A percentile compares a stretch with the other conserved stretches of the same genome.
These are phyloP conservation scores for Haliaeetus leucogaster DNA, from an alignment of 2,113 vertebrate species.

Conservation along the genomic window DNA sequence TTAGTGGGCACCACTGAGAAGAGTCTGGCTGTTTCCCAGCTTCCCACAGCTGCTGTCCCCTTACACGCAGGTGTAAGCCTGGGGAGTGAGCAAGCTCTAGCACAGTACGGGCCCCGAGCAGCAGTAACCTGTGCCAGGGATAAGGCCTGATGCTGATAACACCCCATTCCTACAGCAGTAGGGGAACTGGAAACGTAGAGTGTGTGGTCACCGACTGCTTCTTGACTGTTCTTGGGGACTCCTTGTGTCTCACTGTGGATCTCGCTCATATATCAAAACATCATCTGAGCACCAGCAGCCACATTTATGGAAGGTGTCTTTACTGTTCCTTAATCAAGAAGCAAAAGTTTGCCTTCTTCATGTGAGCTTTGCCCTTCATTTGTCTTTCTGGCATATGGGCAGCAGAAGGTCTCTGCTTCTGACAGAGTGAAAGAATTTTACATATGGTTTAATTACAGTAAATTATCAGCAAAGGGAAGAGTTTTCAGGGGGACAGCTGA, in stretches of 20 bases:
- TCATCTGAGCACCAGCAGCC: neutral
- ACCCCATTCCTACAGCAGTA: neutral
- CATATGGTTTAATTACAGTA: slow-evolving; percentile 57
- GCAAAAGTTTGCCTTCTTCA: neutral
- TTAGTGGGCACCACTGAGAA: neutral
- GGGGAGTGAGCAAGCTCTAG: neutral
- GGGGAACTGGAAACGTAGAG: neutral
- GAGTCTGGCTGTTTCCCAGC: neutral
- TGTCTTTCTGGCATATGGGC: slow-evolving; percentile 60
- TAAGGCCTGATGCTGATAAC: neutral
- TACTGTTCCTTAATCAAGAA: neutral
- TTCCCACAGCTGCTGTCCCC: neutral
- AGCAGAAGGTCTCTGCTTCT: slow-evolving; percentile 56
- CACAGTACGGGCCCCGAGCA: neutral
- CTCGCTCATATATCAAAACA: fast-evolving
- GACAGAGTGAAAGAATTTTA: slow-evolving; percentile 22
- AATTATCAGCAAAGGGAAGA: slow-evolving; percentile 30
- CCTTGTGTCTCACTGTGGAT: neutral
- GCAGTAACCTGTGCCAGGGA: neutral
- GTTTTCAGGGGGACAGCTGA: slow-evolving; percentile 36
- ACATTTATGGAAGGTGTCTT: neutral
- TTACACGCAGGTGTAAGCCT: neutral
- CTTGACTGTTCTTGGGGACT: neutral
- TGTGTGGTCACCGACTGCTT: neutral
- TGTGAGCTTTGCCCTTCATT: slow-evolving; percentile 50